These are phyloP conservation scores for Eupithecia subfuscata DNA, from an alignment of 2,888 invertebrate species.

Conservation along the genomic window DNA sequence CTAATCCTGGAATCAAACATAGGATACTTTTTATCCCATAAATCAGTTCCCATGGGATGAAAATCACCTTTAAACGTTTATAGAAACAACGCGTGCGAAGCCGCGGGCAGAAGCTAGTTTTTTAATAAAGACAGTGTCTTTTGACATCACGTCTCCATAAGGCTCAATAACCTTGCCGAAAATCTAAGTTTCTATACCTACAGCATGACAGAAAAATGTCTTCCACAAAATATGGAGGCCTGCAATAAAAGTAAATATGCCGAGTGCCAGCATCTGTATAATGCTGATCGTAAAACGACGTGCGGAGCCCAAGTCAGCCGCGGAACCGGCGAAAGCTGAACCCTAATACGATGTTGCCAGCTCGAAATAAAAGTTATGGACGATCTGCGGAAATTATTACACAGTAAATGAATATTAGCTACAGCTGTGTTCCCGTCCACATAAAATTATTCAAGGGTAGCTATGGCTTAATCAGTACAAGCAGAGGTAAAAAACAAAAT, in stretches of 20 bases:
- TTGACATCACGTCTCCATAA: background rate
- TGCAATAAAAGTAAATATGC: slow-evolving; percentile 69
- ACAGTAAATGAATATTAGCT: background rate
- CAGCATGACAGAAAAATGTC: slow-evolving; percentile 41
- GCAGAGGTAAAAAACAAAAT: too few species aligned
- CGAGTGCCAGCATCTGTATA: slow-evolving; percentile 53
- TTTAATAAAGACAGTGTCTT: background rate
- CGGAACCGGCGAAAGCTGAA: slow-evolving; percentile 35
- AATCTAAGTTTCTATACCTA: slow-evolving; percentile 30
- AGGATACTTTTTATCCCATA: too few species aligned
- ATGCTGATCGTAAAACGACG: slow-evolving; percentile 54
- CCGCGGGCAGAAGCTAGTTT: too few species aligned
- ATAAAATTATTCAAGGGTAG: background rate
- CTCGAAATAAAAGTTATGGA: background rate
- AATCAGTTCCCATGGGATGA: too few species aligned
- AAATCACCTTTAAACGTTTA: too few species aligned
- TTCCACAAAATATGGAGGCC: slow-evolving; percentile 50
- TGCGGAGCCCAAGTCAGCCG: slow-evolving; percentile 37
- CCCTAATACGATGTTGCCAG: slow-evolving; percentile 38
- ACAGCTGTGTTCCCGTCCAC: background rate
- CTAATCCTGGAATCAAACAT: too few species aligned
- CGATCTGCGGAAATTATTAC: background rate
- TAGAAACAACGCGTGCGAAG: too few species aligned
- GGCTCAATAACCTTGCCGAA: background rate
- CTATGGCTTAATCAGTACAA: too few species aligned